These are phyloP conservation scores for Atrichornis clamosus DNA, from an alignment of 2,113 vertebrate genomes.

Conservation along the genomic window DNA sequence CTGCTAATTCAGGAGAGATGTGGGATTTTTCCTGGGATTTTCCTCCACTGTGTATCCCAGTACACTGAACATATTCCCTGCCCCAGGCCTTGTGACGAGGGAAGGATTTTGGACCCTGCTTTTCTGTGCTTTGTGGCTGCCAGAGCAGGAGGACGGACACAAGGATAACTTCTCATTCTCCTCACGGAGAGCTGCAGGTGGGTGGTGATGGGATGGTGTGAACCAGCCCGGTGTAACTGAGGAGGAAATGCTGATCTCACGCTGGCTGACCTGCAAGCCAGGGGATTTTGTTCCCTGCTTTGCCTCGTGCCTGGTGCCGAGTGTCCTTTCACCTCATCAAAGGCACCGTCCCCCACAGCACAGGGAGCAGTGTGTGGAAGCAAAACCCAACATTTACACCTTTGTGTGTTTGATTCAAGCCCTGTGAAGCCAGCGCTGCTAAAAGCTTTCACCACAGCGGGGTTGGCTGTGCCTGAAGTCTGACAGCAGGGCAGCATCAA, in stretches of 20 bases:
- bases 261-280: not conserved
- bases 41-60: not conserved
- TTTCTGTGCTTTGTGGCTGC: not conserved
- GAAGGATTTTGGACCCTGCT: not conserved
- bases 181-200: not conserved
- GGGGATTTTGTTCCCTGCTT: not conserved
- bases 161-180: not conserved
- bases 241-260: not conserved
- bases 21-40: not conserved
- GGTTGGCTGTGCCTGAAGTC: not conserved
- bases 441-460: fast-evolving
- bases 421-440: not conserved
- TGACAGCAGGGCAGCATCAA: not conserved
- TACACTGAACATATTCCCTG: not conserved
- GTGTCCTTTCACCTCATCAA: not conserved
- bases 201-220: not conserved
- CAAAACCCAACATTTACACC: not conserved
- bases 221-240: not conserved
- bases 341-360: too few relatives aligned
- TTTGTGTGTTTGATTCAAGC: not conserved
- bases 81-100: not conserved
- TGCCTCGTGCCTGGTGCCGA: not conserved
- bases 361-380: not conserved
- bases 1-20: not conserved
- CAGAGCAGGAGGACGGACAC: not conserved